Evolutionary conservation across 2,797 vertebrate genomes (phyloP).

Genomic region (Poeciliopsis gracilis): DNA sequence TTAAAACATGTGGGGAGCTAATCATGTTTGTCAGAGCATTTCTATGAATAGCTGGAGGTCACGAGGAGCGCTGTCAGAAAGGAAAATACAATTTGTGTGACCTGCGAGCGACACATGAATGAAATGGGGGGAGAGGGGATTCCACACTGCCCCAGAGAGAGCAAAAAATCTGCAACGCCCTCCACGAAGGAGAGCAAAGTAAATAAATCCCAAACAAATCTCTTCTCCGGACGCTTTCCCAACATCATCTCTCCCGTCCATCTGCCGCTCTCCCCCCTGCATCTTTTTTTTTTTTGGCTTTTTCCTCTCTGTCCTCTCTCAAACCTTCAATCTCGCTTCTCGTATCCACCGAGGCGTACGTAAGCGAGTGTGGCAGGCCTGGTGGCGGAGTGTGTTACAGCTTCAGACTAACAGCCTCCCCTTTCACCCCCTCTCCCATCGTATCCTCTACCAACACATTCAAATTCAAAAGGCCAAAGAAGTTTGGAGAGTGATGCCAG

Average conservation of each 20-base stretch:
- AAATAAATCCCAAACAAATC: conserved; percentile 62
- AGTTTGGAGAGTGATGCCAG: conserved; percentile 58
- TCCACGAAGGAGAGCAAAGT: conserved; percentile 38
- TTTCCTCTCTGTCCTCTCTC: conserved; percentile 18
- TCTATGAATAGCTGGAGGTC: conserved; percentile 20
- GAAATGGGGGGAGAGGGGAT: neutral
- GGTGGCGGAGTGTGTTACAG: conserved; percentile 60
- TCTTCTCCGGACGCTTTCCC: conserved; percentile 16
- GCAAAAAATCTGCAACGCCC: conserved; percentile 34
- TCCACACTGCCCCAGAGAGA: conserved; percentile 17
- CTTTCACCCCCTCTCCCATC: neutral
- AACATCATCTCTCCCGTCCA: conserved; percentile 15
- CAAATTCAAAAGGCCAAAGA: conserved; percentile 48
- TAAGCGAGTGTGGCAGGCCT: conserved; percentile 72
- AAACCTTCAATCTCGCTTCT: conserved; percentile 54
- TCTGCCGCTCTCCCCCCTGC: conserved; percentile 21
- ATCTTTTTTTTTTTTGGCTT: conserved; percentile 6
- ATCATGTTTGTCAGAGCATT: conserved; percentile 7
- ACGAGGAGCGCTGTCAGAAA: neutral
- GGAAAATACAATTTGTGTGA: conserved; percentile 9
- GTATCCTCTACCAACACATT: conserved; percentile 34
- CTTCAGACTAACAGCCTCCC: conserved; percentile 57
- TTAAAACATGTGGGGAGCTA: neutral
- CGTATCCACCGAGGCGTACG: conserved; percentile 43
- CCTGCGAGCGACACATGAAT: conserved; percentile 8